Base-by-base conservation (phyloP, 2,888 invertebrate genomes). In the Oligia latruncula region DNA sequence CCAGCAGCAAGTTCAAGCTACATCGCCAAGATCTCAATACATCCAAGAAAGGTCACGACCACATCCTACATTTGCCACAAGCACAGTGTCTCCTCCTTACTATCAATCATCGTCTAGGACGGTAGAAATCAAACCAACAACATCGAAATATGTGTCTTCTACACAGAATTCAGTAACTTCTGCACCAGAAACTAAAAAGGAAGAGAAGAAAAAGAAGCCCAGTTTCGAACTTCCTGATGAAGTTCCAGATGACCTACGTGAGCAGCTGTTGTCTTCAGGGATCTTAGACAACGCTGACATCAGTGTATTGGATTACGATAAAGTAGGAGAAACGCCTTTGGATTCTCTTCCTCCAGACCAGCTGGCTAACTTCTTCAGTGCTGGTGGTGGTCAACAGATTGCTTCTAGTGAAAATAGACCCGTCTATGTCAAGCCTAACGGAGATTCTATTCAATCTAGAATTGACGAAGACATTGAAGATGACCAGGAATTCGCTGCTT, bases 251-350 rank as follows among this genome's bases (percentile, higher is more conserved):
- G 99, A 99, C 90, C 97, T 99, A 70, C 97, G 98, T 65, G 97
- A 98, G 92, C 99, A 99, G 90, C 95, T 99, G 9, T 95, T 99
- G 70, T 98, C 98, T 72, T 99, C 99, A 0, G 99, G 99, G 64
- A 99, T 99, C 89, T 95, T 99, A 77, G 98, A 98, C 88, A 98
- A 99, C 91, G 99, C 99, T 68, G 98, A 99, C 90, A 99, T 99
- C 81, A 98, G 99, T 87, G 97, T 99, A 71, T 95, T 99, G 80
- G 98, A 99, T 95, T 99, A 99, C 90, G 98, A 99, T 91, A 98
- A 99, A 96, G 98, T 98, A 65, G 98, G 99, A 55, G 98, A 98
- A 84, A 98, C 98, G 77, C 98, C 98, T 8, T 96, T 99, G 74
- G 98, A 98, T 84, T 98, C 98, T 84, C 94, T 99, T 73, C 98